Base-by-base conservation (phyloP, 2,113 vertebrate genomes). In the Osmerus mordax region DNA sequence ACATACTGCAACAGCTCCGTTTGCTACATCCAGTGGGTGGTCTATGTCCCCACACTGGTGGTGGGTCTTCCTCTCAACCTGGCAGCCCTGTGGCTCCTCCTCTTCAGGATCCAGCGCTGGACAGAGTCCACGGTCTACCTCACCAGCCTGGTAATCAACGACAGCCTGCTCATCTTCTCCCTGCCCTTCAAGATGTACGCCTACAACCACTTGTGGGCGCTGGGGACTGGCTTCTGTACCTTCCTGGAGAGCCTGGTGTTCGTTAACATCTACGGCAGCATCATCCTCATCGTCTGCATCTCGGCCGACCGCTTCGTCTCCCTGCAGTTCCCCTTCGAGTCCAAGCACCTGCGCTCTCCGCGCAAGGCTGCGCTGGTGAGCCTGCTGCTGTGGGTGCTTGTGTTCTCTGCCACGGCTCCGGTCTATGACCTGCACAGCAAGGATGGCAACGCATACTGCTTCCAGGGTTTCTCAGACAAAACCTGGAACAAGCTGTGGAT, bases 181-280 rank as follows among this genome's bases (percentile, higher is more conserved):
- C 87, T 93, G 53, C 92, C 92, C 52, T 93, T 93, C 25, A 93
- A 92, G 82, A 91, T 93, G 0, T 52, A 88, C 58, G 92, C 92
- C 69, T 92, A 90, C 47, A 15, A 68, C 3, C 23, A 4, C 3
- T 6, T 19, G 0, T 92, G 92, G 92, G 67, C n/a, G 0, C 69
- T 91, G 5, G 89, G 88, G 0, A 14, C 54, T 2, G 16, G 7
- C 11, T 87, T 92, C 83, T 93, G 92, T 66, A 88, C 82, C 3
- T 81, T 78, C 53, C 73, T 93, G 78, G 92, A 93, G 70, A 92
- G 89, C 9, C 83, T 93, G 67, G 88, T 91, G 53, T 92, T 92
- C 59, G 85, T 91, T 8, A 93, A 93, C 75, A 91, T 91, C 80
- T 93, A 93, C 0, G 90, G 91, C 19, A 92, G 91, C 72, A 93